Conservation (phyloP, 2,113 vertebrate genomes). For the Rhinopomastus cyanomelas region DNA sequence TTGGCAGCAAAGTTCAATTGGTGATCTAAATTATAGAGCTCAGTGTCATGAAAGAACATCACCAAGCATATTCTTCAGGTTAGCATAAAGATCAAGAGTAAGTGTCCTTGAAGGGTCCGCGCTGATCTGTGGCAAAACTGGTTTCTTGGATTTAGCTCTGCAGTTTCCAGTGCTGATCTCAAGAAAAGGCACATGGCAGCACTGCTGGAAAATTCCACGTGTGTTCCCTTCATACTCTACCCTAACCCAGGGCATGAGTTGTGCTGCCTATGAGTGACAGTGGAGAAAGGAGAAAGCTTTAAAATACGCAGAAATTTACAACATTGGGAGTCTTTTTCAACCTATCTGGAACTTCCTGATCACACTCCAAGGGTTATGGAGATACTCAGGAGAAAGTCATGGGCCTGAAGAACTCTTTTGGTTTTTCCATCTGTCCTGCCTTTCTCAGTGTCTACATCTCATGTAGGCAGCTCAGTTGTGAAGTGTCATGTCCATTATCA, state of each 20-base stretch:
- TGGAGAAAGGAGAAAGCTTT: not conserved
- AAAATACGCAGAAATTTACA: not conserved
- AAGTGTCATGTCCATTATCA: slow-evolving; percentile 33
- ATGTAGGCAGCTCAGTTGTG: slow-evolving; percentile 41
- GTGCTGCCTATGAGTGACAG: not conserved
- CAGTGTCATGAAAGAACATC: not conserved
- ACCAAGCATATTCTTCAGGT: not conserved
- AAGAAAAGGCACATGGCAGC: not conserved
- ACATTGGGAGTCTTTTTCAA: not conserved
- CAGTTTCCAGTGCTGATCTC: not conserved
- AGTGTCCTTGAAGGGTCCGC: not conserved
- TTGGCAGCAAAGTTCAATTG: not conserved
- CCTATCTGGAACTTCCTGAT: not conserved
- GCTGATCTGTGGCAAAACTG: not conserved
- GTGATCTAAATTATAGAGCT: not conserved
- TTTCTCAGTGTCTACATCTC: slow-evolving; percentile 14
- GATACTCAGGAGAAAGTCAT: not conserved
- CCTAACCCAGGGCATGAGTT: not conserved
- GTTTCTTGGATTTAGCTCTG: not conserved
- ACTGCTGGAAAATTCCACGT: not conserved
- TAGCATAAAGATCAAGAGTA: slow-evolving; percentile 11
- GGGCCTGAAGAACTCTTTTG: not conserved
- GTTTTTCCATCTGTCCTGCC: slow-evolving; percentile 18
- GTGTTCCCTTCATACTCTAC: not conserved
- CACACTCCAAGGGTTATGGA: not conserved